Evolutionary conservation across 1,140 invertebrate species (phyloP), one percentile per base, ranked within the genome.

Genomic region (Eulimnadia texana): DNA sequence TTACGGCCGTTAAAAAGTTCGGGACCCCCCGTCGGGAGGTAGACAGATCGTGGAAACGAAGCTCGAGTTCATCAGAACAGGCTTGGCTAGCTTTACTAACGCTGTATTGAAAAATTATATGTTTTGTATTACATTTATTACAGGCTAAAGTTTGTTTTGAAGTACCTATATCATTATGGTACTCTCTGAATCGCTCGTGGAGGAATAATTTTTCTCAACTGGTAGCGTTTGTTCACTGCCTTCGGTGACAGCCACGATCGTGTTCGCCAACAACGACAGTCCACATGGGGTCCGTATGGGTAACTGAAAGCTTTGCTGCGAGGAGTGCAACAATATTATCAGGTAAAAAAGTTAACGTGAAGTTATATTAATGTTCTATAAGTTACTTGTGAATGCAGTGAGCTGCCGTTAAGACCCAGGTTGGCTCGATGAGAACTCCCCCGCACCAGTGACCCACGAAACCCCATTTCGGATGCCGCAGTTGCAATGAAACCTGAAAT

Each of bases 371-470:
- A n/a, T n/a, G n/a, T n/a, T n/a, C n/a, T 33, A 27, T 29, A 16
- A 67, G 77, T 78, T 77, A 93, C 90, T 93, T 93, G 70, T 88
- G 82, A 63, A 94, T 83, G 71, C 92, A 95, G 73, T 95, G 91
- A 3, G 90, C 90, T 0, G 90, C 90, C 0, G 90, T 93, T 22
- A 94, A 74, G 11, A 93, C 79, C 88, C 89, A 93, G 50, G 82
- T 77, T 0, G 83, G 80, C 63, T 86, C 81, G 47, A 94, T 85
- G 2, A 95, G 78, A 3, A 93, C 88, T 0, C 86, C 90, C 0
- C 90, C 91, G 69, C 92, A 95, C 90, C 90, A 94, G 68, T 94
- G 90, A 0, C 89, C 88, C 59, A 93, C 84, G 65, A 91, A 86
- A 9, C 90, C 90, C 66, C 88, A 82, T 65, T 85, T 87, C 0